A percentile compares a stretch with the other conserved stretches of the same genome.
Conservation (phyloP, 2,888 invertebrate species). For the Drosophila diplacantha region DNA sequence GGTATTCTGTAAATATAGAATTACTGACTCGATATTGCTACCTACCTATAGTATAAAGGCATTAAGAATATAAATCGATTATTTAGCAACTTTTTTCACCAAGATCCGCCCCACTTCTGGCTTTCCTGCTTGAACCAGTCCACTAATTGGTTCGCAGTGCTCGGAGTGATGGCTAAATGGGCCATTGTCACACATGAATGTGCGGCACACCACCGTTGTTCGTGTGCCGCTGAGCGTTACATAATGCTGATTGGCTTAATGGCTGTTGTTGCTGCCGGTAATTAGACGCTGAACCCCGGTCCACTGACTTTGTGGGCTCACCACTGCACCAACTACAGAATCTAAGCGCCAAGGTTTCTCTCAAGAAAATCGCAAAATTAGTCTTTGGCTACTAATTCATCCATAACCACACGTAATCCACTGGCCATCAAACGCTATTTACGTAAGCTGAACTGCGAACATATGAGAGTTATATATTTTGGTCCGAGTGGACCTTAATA, state of each 20-base stretch:
- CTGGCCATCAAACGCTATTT: constrained; percentile 15
- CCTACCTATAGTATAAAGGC: not conserved
- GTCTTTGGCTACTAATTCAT: constrained; percentile 7
- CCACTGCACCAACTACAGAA: constrained; percentile 2
- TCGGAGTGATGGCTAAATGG: constrained; percentile 34
- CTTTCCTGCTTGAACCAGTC: not conserved
- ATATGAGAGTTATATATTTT: not conserved
- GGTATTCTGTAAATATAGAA: not conserved
- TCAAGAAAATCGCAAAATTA: constrained; percentile 5
- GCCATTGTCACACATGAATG: constrained; percentile 35
- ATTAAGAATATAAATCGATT: not conserved
- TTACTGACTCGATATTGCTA: too few species aligned
- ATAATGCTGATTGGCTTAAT: constrained; percentile 46
- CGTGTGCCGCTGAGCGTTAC: constrained; percentile 42
- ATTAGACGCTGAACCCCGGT: constrained; percentile 30
- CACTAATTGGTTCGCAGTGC: constrained; percentile 3
- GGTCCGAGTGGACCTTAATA: not conserved
- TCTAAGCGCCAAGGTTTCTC: constrained; percentile 13
- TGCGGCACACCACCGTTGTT: constrained; percentile 11
- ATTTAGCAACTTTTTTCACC: not conserved
- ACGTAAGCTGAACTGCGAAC: not conserved
- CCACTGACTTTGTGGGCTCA: constrained; percentile 23
- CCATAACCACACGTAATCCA: constrained; percentile 18
- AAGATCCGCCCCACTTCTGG: not conserved
- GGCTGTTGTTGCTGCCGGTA: constrained; percentile 21